Conservation (phyloP, 2,888 invertebrate genomes). For the Hipparchia sbordonii region DNA sequence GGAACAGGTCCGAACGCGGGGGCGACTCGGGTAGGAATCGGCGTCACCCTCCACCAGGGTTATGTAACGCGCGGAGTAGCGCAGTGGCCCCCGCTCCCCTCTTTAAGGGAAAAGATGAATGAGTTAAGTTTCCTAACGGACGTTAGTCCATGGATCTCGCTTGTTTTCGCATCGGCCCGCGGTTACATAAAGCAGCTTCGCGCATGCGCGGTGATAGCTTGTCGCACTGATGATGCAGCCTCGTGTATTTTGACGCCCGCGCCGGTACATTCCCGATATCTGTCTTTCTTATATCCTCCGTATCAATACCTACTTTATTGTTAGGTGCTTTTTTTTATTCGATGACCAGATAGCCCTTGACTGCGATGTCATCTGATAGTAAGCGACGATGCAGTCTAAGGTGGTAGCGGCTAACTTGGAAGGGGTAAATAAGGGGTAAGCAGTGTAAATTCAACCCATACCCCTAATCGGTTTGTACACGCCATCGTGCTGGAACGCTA, state of each 20-base stretch:
- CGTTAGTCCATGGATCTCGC: conserved; percentile 73
- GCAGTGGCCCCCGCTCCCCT: conserved; percentile 72
- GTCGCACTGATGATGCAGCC: conserved; percentile 23
- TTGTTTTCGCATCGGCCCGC: conserved; percentile 62
- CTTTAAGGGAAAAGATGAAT: conserved; percentile 80
- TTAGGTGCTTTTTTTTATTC: too few relatives aligned
- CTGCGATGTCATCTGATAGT: too few relatives aligned
- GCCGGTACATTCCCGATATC: conserved; percentile 4
- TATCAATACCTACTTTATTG: too few relatives aligned
- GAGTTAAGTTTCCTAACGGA: conserved; percentile 79
- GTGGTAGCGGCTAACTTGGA: too few relatives aligned
- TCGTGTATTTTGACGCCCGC: conserved; percentile 24
- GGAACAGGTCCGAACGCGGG: conserved; percentile 58
- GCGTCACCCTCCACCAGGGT: conserved; percentile 58
- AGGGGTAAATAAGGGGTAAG: too few relatives aligned
- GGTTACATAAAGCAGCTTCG: conserved; percentile 68
- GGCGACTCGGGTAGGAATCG: conserved; percentile 62
- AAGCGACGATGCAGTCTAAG: too few relatives aligned
- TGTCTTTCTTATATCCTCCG: not conserved
- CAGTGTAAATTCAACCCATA: too few relatives aligned
- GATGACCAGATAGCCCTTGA: too few relatives aligned
- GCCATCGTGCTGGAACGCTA: too few relatives aligned
- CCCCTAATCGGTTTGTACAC: too few relatives aligned
- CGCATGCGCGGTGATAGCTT: conserved; percentile 55
- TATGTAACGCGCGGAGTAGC: conserved; percentile 69